Evolutionary conservation across 2,888 invertebrate species (phyloP), one percentile per base, ranked within the genome.

Genomic region (Volucella zonaria): DNA sequence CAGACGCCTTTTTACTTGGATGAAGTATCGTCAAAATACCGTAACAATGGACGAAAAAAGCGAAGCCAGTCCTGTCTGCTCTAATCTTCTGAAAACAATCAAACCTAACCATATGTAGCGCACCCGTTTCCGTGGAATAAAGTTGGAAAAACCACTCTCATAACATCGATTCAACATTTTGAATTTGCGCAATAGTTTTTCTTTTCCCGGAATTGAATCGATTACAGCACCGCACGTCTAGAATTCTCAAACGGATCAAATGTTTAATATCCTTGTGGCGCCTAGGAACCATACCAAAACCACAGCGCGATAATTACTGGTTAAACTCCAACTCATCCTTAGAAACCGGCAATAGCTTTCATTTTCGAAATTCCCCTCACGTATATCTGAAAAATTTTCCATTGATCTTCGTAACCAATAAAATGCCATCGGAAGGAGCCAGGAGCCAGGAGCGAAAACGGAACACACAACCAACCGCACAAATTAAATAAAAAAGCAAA

Each of bases 391-490:
- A 12, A 38, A 47, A 10, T 18, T 40, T 40, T 68, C 68, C 40
- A 71, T 70, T 64, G 75, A 64, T 70, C 66, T 81, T 59, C 59
- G 76, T 76, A 59, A 76, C 64, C 71, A 75, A 80, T 68, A 64
- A 64, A 75, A 62, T 62, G 70, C 38, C 9, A 43, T 71, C 14
- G 73, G 67, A 54, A 43, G 43, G 47, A 42, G 31, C 31, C 31
- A 1, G 31, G 31, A 31, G 31, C 31, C 31, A 1, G 31, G 31
- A 31, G 31, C 31, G 31, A 31, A 31, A 6, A 0, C 31, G 31
- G 31, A 52, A 14, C 51, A 51, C 10, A 59, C n/a, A 51, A 52
- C 49, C 66, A 18, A 23, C 66, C 62, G 54, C 61, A 75, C 42
- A 78, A 78, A 78, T 51, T 52, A 51, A 70, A 45, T 18, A 59